Percentiles rank a stretch among this genome's conserved stretches.
These are phyloP conservation scores for Gasterosteus nipponicus DNA, from an alignment of 2,113 vertebrate species.

Conservation along the genomic window DNA sequence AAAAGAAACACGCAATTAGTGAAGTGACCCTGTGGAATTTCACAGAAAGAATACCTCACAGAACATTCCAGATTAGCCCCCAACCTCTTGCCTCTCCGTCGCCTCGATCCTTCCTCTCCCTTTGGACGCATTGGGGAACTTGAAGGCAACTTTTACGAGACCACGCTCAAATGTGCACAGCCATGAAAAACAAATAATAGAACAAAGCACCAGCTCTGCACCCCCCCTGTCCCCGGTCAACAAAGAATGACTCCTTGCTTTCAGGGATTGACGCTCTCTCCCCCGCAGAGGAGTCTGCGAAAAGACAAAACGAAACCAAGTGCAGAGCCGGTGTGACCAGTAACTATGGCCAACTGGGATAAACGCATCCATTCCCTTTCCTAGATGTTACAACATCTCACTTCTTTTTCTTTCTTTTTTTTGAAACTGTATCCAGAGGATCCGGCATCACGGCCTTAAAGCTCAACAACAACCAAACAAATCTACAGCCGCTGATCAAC, in stretches of 20 bases:
- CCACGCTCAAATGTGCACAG: constrained; percentile 31
- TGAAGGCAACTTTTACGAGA: constrained; percentile 26
- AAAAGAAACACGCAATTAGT: no score
- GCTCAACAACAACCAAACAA: not conserved
- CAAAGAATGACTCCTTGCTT: constrained; percentile 20
- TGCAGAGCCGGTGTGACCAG: not conserved
- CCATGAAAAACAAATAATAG: constrained; percentile 44
- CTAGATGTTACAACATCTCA: not conserved
- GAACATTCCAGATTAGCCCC: constrained; percentile 29
- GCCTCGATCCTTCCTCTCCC: constrained; percentile 16
- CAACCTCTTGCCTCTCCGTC: constrained; percentile 6
- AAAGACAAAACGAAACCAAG: constrained; percentile 2
- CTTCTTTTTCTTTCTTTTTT: not conserved
- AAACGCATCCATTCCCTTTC: constrained; percentile 1
- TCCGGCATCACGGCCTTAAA: not conserved
- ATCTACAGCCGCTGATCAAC: not conserved
- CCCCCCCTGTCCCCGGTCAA: constrained; percentile 4
- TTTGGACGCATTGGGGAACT: constrained; percentile 51
- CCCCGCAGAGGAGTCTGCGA: not conserved
- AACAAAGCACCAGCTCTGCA: not conserved
- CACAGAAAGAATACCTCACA: constrained; percentile 19
- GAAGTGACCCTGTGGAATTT: constrained; percentile 15
- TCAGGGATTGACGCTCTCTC: constrained; percentile 19
- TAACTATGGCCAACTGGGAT: not conserved
- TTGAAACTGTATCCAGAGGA: not conserved